Percentiles rank a stretch among this genome's conserved stretches.
phyloP scores from a whole-genome alignment of 2,888 invertebrate species.

The Pilophorus perplexus region DNA sequence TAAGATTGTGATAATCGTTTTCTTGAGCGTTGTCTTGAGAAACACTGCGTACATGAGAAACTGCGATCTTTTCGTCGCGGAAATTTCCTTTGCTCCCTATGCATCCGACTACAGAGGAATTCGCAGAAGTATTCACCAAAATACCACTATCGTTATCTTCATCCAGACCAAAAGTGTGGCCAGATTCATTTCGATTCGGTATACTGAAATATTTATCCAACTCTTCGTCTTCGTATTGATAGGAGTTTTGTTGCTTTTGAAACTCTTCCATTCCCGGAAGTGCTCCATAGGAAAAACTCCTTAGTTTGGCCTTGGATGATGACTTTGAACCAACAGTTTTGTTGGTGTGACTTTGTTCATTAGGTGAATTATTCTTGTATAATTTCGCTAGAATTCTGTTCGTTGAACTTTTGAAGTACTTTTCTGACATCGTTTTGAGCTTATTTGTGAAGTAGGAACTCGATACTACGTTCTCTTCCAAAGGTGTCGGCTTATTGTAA shows the following conservation, averaged over 20 bases:
- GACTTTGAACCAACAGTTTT: conserved; percentile 54
- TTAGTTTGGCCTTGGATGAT: conserved; percentile 54
- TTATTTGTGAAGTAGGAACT: conserved; percentile 67
- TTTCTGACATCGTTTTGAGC: conserved; percentile 69
- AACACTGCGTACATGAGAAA: conserved; percentile 45
- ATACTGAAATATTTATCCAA: conserved; percentile 56
- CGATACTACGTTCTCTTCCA: conserved; percentile 48
- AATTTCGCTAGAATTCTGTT: conserved; percentile 67
- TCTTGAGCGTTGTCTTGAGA: conserved; percentile 45
- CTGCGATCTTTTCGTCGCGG: conserved; percentile 42
- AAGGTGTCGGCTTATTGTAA: conserved; percentile 45
- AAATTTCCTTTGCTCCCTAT: conserved; percentile 50
- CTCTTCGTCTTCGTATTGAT: conserved; percentile 61
- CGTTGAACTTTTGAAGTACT: conserved; percentile 68
- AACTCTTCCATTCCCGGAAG: conserved; percentile 70
- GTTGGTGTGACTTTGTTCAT: conserved; percentile 49
- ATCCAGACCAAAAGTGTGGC: conserved; percentile 24
- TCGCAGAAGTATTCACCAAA: conserved; percentile 69
- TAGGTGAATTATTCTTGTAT: conserved; percentile 53
- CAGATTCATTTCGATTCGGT: conserved; percentile 49
- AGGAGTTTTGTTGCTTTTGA: conserved; percentile 57
- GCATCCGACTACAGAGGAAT: conserved; percentile 63
- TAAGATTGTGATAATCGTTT: conserved; percentile 41
- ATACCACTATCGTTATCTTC: conserved; percentile 76
- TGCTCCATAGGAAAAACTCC: conserved; percentile 73